Percentiles rank a stretch among this genome's conserved stretches.
phyloP scores from a whole-genome alignment of 2,797 vertebrate genomes.

The Rhinatrema bivittatum region DNA sequence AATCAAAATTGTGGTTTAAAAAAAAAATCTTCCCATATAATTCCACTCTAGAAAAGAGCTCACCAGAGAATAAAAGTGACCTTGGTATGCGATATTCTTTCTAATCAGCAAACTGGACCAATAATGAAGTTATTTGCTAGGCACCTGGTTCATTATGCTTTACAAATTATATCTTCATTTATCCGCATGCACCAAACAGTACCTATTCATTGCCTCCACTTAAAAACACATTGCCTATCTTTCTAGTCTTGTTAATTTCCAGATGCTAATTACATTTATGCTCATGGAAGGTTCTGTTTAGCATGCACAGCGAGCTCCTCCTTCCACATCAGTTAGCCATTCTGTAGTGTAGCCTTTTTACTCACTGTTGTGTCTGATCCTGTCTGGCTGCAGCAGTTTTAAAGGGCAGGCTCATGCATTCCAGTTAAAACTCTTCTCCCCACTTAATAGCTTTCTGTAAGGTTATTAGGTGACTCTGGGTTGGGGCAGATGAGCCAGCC shows the following conservation, averaged over 20 bases:
- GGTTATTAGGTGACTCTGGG: too few relatives aligned
- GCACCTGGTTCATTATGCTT: conserved; percentile 44
- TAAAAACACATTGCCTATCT: conserved; percentile 60
- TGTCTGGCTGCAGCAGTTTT: conserved; percentile 35
- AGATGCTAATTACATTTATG: conserved; percentile 62
- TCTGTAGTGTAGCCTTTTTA: conserved; percentile 45
- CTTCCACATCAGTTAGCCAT: conserved; percentile 45
- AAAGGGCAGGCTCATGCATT: conserved; percentile 33
- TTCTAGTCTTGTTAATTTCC: conserved; percentile 59
- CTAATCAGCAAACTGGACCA: conserved; percentile 24
- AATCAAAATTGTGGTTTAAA: too few relatives aligned
- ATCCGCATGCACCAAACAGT: conserved; percentile 46
- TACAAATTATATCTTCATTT: conserved; percentile 53
- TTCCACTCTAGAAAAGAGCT: conserved; percentile 21
- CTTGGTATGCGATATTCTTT: conserved; percentile 31
- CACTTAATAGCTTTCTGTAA: too few relatives aligned
- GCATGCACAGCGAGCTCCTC: conserved; percentile 48
- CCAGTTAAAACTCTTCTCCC: too few relatives aligned
- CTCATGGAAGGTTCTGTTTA: conserved; percentile 54
- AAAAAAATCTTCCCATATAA: too few relatives aligned
- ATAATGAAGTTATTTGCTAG: conserved; percentile 41
- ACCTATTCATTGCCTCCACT: conserved; percentile 50
- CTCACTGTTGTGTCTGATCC: conserved; percentile 42
- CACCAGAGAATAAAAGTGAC: conserved; percentile 24
- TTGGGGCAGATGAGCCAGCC: too few relatives aligned